Conservation (phyloP, 2,888 invertebrate genomes). For the Latrodectus elegans region DNA sequence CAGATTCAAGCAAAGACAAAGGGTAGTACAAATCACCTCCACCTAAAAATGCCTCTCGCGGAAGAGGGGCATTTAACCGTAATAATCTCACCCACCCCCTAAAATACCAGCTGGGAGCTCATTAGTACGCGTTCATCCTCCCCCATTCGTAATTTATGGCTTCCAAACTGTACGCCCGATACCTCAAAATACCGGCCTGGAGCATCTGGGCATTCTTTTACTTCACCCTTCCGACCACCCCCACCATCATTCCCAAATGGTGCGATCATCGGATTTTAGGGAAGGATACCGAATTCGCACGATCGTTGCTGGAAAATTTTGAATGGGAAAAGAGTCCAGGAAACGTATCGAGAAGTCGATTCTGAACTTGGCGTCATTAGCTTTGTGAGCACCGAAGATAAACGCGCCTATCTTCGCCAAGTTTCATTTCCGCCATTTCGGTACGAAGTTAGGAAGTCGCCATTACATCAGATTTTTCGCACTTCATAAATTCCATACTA, state of each 20-base stretch:
- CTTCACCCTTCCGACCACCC: neutral
- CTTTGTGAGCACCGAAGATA: neutral
- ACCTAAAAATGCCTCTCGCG: conserved; percentile 54
- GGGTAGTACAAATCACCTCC: neutral
- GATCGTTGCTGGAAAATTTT: neutral
- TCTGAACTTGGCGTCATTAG: conserved; percentile 31
- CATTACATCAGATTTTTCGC: neutral
- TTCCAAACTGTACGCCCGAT: conserved; percentile 21
- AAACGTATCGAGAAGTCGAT: conserved; percentile 41
- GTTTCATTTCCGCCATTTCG: neutral
- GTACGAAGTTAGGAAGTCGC: neutral
- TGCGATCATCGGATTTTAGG: conserved; percentile 38
- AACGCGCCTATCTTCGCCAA: neutral
- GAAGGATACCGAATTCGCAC: neutral
- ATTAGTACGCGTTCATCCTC: conserved; percentile 39
- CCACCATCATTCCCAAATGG: conserved; percentile 16
- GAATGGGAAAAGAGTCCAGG: conserved; percentile 40
- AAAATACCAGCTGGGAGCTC: conserved; percentile 38
- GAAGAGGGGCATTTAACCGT: conserved; percentile 45
- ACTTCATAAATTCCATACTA: neutral
- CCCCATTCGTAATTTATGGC: conserved; percentile 46
- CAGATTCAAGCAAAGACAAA: neutral
- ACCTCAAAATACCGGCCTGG: conserved; percentile 13
- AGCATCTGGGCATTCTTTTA: conserved; percentile 15
- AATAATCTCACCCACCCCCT: conserved; percentile 16